Evolutionary conservation across 2,888 invertebrate species (phyloP).

Genomic region (Dynastes grantii): DNA sequence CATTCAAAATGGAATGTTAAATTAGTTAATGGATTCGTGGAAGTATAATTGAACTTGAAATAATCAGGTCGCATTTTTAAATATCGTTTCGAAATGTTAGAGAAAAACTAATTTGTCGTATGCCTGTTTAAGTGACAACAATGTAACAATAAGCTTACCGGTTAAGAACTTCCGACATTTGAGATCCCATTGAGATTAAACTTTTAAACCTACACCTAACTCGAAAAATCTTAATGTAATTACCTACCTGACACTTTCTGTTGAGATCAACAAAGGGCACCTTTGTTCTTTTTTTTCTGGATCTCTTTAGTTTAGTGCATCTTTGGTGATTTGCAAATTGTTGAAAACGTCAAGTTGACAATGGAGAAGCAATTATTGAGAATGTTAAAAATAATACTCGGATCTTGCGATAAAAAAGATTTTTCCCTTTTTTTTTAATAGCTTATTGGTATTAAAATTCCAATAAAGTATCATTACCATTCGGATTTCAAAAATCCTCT

Average conservation of each 20-base stretch:
- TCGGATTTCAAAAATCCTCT: constrained; percentile 51
- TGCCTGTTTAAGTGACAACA: neutral
- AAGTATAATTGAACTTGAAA: too few species aligned
- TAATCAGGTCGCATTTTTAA: neutral
- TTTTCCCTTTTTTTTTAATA: neutral
- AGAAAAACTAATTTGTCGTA: neutral
- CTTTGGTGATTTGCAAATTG: constrained; percentile 18
- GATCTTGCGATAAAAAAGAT: neutral
- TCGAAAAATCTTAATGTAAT: neutral
- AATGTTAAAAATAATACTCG: neutral
- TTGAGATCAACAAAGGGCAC: neutral
- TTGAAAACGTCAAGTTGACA: neutral
- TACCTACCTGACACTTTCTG: constrained; percentile 40
- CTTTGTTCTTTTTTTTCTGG: constrained; percentile 3
- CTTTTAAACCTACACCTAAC: constrained; percentile 37
- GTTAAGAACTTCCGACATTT: constrained; percentile 14
- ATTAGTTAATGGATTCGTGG: constrained; percentile 5
- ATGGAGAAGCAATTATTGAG: neutral
- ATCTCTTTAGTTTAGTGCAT: constrained; percentile 4
- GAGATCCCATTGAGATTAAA: constrained; percentile 4
- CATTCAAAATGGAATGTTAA: neutral
- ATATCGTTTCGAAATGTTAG: neutral
- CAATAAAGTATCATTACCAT: neutral
- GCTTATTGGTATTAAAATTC: neutral
- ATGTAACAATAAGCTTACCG: neutral